Conservation (phyloP, 2,888 invertebrate species). For the Osmoderma eremita region DNA sequence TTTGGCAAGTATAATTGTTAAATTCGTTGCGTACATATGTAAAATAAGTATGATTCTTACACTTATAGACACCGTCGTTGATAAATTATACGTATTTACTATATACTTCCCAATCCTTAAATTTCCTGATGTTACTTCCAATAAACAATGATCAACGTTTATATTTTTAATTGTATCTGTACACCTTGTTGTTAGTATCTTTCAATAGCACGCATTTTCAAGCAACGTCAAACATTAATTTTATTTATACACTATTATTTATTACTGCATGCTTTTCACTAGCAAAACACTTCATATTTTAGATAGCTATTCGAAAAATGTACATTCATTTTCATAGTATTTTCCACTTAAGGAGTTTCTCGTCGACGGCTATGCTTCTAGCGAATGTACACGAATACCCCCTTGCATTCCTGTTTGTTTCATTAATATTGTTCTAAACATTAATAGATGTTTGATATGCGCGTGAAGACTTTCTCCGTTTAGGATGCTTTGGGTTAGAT, state of each 20-base stretch:
- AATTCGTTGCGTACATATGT: too few relatives aligned
- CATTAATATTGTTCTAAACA: too few relatives aligned
- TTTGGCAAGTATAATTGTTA: too few relatives aligned
- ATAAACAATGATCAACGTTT: slow-evolving; percentile 19
- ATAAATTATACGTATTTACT: background rate
- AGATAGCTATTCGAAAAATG: background rate
- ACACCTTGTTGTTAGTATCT: background rate
- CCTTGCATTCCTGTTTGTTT: background rate
- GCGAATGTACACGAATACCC: background rate
- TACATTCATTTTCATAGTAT: slow-evolving; percentile 8
- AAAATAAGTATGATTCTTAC: too few relatives aligned
- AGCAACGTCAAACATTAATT: slow-evolving; percentile 6
- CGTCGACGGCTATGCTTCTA: background rate
- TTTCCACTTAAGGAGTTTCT: slow-evolving; percentile 8
- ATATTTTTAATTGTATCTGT: background rate
- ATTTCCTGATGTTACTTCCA: background rate
- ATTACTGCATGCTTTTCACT: slow-evolving; percentile 16
- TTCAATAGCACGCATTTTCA: background rate
- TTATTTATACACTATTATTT: slow-evolving; percentile 14
- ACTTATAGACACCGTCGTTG: too few relatives aligned
- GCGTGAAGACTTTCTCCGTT: too few relatives aligned
- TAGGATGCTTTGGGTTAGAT: too few relatives aligned
- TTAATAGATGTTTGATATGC: too few relatives aligned
- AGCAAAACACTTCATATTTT: background rate
- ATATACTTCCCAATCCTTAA: slow-evolving; percentile 5